Evolutionary conservation across 2,113 vertebrate genomes (phyloP).

Genomic region (Podarcis muralis): DNA sequence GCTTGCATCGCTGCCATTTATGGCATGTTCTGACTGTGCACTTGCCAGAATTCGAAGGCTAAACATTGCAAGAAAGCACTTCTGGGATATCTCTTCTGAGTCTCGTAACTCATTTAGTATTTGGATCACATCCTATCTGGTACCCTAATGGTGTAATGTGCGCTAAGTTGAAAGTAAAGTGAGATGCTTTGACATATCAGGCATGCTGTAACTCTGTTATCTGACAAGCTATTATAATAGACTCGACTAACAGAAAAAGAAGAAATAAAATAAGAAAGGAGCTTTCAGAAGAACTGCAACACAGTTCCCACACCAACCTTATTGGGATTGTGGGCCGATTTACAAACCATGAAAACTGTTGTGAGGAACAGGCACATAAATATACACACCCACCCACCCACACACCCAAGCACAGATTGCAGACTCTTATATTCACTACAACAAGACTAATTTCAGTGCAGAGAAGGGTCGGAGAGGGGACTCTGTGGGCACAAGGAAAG

Average conservation of each 20-base stretch:
- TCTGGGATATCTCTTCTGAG: background rate
- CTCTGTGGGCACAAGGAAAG: no score
- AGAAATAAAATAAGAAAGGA: background rate
- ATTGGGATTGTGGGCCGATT: no score
- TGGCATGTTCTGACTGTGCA: conserved; percentile 48
- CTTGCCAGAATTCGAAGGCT: conserved; percentile 51
- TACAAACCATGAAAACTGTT: no score
- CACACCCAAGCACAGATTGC: no score
- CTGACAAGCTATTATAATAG: background rate
- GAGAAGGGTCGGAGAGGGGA: no score
- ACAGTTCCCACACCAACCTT: background rate
- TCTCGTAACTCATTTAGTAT: conserved; percentile 28
- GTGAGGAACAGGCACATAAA: no score
- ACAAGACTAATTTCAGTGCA: no score
- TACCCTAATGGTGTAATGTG: background rate
- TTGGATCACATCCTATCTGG: conserved; percentile 10
- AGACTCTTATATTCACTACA: no score
- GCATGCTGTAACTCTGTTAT: conserved; percentile 6
- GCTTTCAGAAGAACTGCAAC: background rate
- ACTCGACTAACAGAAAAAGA: background rate
- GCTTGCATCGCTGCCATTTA: conserved; percentile 60
- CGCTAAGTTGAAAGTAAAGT: conserved; percentile 32
- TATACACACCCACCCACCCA: no score
- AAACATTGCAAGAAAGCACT: conserved; percentile 29
- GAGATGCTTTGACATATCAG: background rate